phyloP scores from a whole-genome alignment of 2,797 vertebrate species.

The Cyprinodon diabolis region DNA sequence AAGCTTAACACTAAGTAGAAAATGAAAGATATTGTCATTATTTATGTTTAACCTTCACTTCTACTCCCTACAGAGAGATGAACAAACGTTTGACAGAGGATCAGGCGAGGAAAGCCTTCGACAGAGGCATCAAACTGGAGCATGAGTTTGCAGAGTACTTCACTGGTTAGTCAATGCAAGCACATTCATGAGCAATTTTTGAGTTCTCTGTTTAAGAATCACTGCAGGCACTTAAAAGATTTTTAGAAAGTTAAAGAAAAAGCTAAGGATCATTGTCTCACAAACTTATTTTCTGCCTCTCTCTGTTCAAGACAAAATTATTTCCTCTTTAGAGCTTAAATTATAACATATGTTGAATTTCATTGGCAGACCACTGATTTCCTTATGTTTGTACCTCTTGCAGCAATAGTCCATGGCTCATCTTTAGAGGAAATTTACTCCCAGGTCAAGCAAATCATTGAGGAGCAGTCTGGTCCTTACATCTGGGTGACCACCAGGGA shows the following conservation, averaged over 20 bases:
- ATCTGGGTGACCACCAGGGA: conserved; percentile 98
- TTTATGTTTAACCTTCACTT: not conserved
- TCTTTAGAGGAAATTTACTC: conserved; percentile 95
- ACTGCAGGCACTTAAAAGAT: not conserved
- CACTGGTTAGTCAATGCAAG: conserved; percentile 82
- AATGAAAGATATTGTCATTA: not conserved
- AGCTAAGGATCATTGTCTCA: not conserved
- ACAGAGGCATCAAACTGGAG: conserved; percentile 94
- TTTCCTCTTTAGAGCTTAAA: not conserved
- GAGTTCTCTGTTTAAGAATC: not conserved
- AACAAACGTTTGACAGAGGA: conserved; percentile 95
- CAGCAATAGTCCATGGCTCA: conserved; percentile 93
- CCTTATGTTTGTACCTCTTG: conserved; percentile 13
- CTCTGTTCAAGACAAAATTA: not conserved
- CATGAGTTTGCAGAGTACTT: conserved; percentile 97
- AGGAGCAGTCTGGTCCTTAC: conserved; percentile 95
- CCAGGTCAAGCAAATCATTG: conserved; percentile 95
- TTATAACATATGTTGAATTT: not conserved
- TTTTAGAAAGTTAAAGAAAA: not conserved
- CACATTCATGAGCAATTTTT: not conserved
- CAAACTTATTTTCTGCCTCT: not conserved
- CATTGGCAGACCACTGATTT: not conserved
- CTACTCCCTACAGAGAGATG: conserved; percentile 87
- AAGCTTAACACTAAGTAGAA: not conserved
- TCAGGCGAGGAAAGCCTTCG: conserved; percentile 92